Percentiles rank a stretch among this genome's conserved stretches.
These are phyloP conservation scores for Trachelus tabidus DNA, from an alignment of 2,888 invertebrate genomes.

Conservation along the genomic window DNA sequence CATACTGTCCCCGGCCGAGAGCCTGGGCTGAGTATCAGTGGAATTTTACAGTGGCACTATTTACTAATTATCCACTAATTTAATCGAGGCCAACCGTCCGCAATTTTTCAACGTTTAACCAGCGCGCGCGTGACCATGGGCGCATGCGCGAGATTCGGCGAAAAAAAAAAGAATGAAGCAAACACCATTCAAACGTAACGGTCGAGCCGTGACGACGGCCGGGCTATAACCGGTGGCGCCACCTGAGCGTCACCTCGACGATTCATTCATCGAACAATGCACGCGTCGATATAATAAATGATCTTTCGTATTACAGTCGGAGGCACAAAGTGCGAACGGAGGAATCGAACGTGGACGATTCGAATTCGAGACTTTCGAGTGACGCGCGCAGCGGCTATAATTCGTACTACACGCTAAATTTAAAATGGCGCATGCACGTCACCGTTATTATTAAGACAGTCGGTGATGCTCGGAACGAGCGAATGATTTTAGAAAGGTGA, in stretches of 20 bases:
- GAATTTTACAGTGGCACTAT: not conserved
- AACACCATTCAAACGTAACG: not conserved
- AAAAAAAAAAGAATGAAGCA: not conserved
- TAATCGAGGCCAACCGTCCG: not conserved
- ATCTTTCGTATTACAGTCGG: not conserved
- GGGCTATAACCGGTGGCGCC: not conserved
- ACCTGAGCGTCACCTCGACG: not conserved
- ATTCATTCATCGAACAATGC: not conserved
- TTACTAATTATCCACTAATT: not conserved
- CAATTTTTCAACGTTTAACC: not conserved
- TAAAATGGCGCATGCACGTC: not conserved
- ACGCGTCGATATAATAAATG: not conserved
- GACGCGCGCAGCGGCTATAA: not conserved
- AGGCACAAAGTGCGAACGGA: not conserved
- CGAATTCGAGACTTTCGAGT: not conserved
- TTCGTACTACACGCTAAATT: not conserved
- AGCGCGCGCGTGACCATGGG: not conserved
- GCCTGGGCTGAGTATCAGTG: not conserved
- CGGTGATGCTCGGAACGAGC: not conserved
- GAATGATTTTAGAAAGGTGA: slow-evolving; percentile 8
- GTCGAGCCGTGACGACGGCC: not conserved
- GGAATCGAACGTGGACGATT: not conserved
- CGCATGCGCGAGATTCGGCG: not conserved
- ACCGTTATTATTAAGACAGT: slow-evolving; percentile 9
- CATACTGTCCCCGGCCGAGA: not conserved